These are phyloP conservation scores for Bombus confusus DNA, from an alignment of 1,140 invertebrate genomes.

Conservation along the genomic window DNA sequence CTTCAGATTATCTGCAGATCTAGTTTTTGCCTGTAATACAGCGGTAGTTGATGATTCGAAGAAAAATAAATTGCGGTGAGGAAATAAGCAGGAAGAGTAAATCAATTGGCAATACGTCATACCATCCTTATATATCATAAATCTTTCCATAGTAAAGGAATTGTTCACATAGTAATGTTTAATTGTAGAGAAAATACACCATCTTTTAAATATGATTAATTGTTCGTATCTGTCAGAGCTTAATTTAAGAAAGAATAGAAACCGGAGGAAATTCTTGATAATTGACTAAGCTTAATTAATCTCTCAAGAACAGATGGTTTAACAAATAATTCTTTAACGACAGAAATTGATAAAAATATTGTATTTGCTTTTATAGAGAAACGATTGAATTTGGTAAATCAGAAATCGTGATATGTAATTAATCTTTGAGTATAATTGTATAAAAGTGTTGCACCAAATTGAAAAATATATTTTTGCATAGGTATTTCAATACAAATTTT, in stretches of 20 bases:
- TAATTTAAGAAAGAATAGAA: neutral
- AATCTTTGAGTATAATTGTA: neutral
- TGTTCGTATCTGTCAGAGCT: neutral
- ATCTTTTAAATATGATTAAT: neutral
- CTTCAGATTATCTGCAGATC: neutral
- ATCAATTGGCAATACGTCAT: too few relatives aligned
- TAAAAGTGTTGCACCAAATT: too few relatives aligned
- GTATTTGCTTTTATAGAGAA: neutral
- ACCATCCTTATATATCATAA: too few relatives aligned
- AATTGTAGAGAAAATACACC: neutral
- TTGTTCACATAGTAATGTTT: neutral
- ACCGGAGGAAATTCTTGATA: neutral
- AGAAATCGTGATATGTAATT: neutral
- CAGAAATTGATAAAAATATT: neutral
- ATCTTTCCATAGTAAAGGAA: too few relatives aligned
- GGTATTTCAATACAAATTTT: neutral
- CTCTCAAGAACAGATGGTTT: neutral
- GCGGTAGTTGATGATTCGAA: neutral
- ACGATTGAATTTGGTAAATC: neutral
- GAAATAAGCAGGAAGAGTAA: neutral
- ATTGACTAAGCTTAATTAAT: neutral
- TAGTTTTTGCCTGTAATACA: neutral
- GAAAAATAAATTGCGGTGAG: neutral
- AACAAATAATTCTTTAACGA: neutral
- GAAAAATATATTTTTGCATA: too few relatives aligned